phyloP scores from a whole-genome alignment of 2,113 vertebrate species.

The Hipposideros armiger region DNA sequence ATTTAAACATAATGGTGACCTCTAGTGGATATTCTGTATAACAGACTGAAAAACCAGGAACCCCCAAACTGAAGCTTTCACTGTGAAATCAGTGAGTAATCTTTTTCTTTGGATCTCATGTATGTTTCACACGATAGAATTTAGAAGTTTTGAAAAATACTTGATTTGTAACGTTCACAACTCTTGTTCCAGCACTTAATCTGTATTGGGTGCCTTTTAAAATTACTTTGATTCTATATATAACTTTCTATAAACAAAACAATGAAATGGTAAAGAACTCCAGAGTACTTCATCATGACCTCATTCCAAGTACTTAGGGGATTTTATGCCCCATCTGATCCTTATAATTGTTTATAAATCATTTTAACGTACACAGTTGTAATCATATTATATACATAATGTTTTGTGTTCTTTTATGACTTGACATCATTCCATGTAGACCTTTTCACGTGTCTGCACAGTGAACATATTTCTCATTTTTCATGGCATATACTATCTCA shows the following conservation, averaged over 20 bases:
- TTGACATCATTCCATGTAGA: conserved; percentile 26
- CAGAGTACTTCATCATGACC: neutral
- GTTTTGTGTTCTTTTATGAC: conserved; percentile 48
- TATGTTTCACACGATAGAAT: neutral
- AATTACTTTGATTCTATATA: conserved; percentile 13
- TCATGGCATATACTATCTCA: neutral
- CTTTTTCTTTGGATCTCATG: neutral
- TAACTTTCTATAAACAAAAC: neutral
- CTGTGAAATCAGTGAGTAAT: neutral
- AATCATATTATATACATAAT: neutral
- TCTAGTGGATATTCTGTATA: conserved; percentile 70
- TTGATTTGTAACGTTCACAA: neutral
- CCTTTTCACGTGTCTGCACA: neutral
- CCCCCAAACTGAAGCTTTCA: neutral
- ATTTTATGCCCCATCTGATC: neutral
- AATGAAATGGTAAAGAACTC: neutral
- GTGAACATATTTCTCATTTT: neutral
- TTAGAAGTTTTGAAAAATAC: neutral
- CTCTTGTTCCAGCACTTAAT: neutral
- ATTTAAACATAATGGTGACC: conserved; percentile 75
- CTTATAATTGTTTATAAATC: neutral
- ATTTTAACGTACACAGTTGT: neutral
- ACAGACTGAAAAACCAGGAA: neutral
- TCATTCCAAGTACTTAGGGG: neutral
- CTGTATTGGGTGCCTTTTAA: neutral